Base-by-base conservation (phyloP, 2,888 invertebrate genomes). In the Quadriops clusia region DNA sequence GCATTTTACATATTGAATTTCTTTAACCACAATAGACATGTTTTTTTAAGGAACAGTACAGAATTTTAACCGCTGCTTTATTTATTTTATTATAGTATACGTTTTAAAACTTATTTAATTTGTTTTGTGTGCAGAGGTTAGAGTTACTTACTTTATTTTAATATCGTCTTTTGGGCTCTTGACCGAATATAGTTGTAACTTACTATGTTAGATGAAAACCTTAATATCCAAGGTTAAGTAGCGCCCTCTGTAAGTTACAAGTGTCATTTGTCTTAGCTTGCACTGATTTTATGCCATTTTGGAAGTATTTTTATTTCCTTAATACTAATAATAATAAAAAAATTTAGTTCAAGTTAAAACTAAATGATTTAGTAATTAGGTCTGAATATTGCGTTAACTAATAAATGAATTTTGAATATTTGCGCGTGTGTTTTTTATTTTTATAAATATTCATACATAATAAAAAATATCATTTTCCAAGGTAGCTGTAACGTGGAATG, bases 341-440 rank as follows among this genome's bases (percentile, higher is more conserved):
- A 29, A 34, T 27, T 30, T 33, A 25, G 37, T 41, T 34, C 34
- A 32, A 37, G 35, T 37, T 37, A 40, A 37, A 29, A 32, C 27
- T 36, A 37, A 37, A 39, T 36, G 37, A 32, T 37, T 35, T 40
- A 45, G 40, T 40, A 38, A 41, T 44, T 44, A 47, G 47, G 46
- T 41, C 45, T 47, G 49, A 47, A 46, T 34, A 40, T 44, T 46
- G 38, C 38, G 45, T 48, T 47, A 39, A 42, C n/a, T 46, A 44
- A 47, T 42, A 47, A 47, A 45, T 42, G 37, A 32, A 41, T 39
- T 44, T 45, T 38, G 39, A 43, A 41, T 40, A 41, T 43, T 30
- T 40, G 39, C 37, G 43, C 34, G 42, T 39, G 37, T 40, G 37
- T 43, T 43, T 43, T 40, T 39, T 40, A 37, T 36, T 41, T 37